Conservation (phyloP, 1,140 invertebrate species). For the Drosophila persimilis region DNA sequence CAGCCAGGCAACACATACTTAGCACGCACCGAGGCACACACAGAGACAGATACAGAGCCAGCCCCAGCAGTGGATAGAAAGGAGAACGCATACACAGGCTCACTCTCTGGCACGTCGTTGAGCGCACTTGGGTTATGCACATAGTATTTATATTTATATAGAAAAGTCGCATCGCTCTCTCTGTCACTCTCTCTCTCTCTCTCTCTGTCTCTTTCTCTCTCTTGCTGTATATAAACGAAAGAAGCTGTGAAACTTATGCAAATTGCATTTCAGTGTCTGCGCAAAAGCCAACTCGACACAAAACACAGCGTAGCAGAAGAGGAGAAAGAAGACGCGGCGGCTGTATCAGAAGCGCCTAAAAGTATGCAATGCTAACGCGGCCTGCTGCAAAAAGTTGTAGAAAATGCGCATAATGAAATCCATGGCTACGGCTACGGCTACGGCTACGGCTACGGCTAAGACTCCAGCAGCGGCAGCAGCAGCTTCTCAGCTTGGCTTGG, state of each 20-base stretch:
- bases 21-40: conserved; percentile 44
- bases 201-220: background rate
- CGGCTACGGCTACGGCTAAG: conserved; percentile 40
- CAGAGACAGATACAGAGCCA: conserved; percentile 1
- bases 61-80: conserved; percentile 16
- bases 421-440: conserved; percentile 51
- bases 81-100: conserved; percentile 16
- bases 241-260: conserved; percentile 81
- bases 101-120: conserved; percentile 41
- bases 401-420: conserved; percentile 82
- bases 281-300: conserved; percentile 69
- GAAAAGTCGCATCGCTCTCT: conserved; percentile 45
- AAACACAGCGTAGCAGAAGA: conserved; percentile 46
- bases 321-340: background rate
- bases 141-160: conserved; percentile 81
- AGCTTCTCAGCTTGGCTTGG: conserved; percentile 66
- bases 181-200: background rate
- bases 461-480: conserved; percentile 11
- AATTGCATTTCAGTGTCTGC: conserved; percentile 81
- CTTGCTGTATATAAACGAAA: conserved; percentile 70
- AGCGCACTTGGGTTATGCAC: conserved; percentile 71
- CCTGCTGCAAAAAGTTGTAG: conserved; percentile 64
- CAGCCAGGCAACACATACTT: conserved; percentile 78
- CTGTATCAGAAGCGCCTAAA: conserved; percentile 54
- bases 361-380: conserved; percentile 77